Conservation (phyloP, 2,888 invertebrate genomes). For the Coecobrya sp. region DNA sequence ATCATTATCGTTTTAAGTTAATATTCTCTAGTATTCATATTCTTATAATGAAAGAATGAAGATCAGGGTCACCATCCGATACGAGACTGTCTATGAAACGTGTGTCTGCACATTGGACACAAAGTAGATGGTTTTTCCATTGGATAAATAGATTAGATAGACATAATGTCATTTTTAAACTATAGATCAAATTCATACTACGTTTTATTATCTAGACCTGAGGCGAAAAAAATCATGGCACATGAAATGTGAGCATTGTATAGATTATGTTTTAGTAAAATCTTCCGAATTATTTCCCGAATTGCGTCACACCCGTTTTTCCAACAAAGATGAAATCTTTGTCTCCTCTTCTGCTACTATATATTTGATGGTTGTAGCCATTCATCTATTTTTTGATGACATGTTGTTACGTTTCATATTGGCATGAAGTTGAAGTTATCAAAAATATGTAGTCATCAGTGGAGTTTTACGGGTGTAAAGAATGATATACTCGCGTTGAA, state of each 20-base stretch:
- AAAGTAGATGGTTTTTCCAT: slow-evolving; percentile 15
- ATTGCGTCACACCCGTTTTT: not conserved
- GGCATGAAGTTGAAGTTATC: not conserved
- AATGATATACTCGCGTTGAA: not conserved
- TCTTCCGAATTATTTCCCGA: not conserved
- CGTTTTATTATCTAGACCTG: not conserved
- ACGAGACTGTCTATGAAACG: slow-evolving; percentile 16
- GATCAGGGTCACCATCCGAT: slow-evolving; percentile 51
- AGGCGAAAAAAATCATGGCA: not conserved
- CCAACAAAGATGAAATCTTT: not conserved
- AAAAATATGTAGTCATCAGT: not conserved
- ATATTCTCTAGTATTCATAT: not conserved
- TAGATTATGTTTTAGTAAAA: not conserved
- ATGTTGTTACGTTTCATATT: not conserved
- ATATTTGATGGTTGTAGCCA: not conserved
- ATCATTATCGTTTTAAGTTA: too few relatives aligned
- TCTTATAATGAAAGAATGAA: not conserved
- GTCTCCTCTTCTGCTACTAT: not conserved
- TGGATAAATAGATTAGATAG: slow-evolving; percentile 2
- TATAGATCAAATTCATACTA: not conserved
- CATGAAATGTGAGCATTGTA: not conserved
- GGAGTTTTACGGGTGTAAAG: not conserved
- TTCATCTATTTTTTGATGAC: not conserved
- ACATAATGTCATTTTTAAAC: not conserved
- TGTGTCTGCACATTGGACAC: slow-evolving; percentile 1